Percentiles rank a stretch among this genome's conserved stretches.
Conservation (phyloP, 2,113 vertebrate species). For the Colistium nudipinnis region DNA sequence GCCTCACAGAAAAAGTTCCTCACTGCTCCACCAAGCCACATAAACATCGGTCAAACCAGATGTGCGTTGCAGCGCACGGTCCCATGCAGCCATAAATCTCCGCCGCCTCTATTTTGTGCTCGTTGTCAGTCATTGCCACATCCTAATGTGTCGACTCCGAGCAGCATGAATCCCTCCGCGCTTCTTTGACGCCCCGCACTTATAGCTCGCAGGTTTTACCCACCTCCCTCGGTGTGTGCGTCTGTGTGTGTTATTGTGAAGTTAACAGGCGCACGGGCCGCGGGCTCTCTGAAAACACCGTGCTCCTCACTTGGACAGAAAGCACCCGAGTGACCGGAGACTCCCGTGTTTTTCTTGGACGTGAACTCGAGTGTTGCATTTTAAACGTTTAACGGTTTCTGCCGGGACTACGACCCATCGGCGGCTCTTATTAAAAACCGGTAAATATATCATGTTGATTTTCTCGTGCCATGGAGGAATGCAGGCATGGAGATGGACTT, state of each 20-base stretch:
- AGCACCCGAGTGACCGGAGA: slow-evolving; percentile 43
- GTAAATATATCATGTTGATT: slow-evolving; percentile 57
- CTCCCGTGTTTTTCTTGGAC: slow-evolving; percentile 74
- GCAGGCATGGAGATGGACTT: slow-evolving; percentile 49
- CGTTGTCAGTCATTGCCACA: slow-evolving; percentile 70
- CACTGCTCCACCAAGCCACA: slow-evolving; percentile 55
- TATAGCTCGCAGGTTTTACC: slow-evolving; percentile 61
- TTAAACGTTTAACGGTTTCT: slow-evolving; percentile 56
- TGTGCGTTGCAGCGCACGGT: slow-evolving; percentile 52
- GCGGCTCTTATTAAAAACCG: slow-evolving; percentile 62
- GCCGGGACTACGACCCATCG: slow-evolving; percentile 43
- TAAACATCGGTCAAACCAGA: slow-evolving; percentile 71
- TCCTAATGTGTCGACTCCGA: slow-evolving; percentile 61
- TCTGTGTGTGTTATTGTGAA: slow-evolving; percentile 69
- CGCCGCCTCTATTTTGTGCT: slow-evolving; percentile 42
- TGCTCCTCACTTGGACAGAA: slow-evolving; percentile 55
- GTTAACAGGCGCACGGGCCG: slow-evolving; percentile 70
- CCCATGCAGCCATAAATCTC: slow-evolving; percentile 62
- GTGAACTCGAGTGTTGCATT: slow-evolving; percentile 46
- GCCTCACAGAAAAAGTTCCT: slow-evolving; percentile 57
- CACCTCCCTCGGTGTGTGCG: slow-evolving; percentile 51
- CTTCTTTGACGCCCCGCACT: slow-evolving; percentile 41
- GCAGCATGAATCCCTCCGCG: slow-evolving; percentile 53
- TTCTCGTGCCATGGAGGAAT: slow-evolving; percentile 43
- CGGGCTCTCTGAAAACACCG: slow-evolving; percentile 52